Evolutionary conservation across 1,140 invertebrate genomes (phyloP), one percentile per base, ranked within the genome.

Genomic region (Argopecten irradians): DNA sequence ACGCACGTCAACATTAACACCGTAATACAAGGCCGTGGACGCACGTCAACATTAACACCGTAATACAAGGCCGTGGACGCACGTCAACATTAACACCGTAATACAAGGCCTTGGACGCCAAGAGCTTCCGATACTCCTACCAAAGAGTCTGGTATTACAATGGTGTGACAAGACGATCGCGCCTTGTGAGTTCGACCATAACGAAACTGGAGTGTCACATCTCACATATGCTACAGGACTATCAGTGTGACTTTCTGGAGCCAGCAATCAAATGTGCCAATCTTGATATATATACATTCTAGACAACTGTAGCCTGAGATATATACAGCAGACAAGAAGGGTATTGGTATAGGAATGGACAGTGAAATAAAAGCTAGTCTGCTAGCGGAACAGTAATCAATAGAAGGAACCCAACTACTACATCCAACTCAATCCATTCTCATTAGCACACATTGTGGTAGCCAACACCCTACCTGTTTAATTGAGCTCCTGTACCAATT

Each of bases 241-340:
- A 71, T 28, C 28, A n/a, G 55, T 71, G 55, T 71, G 55, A 71
- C n/a, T 5, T 71, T 28, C 55, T 71, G 55, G 55, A 71, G 55
- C 55, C 55, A 0, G 55, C 22, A 71, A 71, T 71, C 55, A n/a
- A 71, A 71, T 3, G 19, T n/a, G 55, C 55, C 55, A 71, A 71
- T 71, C 55, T 46, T 71, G 55, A 71, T 71, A 71, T 71, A 71
- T n/a, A 71, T 71, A 71, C n/a, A n/a, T n/a, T n/a, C 55, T 71
- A 71, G 55, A 71, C 55, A 19, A 11, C 8, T 22, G 22, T 22
- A 11, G 16, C 22, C 43, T 71, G 28, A 71, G 55, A 71, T 71
- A 71, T 71, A 71, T 1, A 71, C 55, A n/a, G n/a, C 55, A 71
- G 55, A 71, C 43, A 46, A 46, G 43, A 46, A 46, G 43, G 14